Evolutionary conservation across 1,140 invertebrate genomes (phyloP), one percentile per base, ranked within the genome.

Genomic region (Magallana ariakensis): DNA sequence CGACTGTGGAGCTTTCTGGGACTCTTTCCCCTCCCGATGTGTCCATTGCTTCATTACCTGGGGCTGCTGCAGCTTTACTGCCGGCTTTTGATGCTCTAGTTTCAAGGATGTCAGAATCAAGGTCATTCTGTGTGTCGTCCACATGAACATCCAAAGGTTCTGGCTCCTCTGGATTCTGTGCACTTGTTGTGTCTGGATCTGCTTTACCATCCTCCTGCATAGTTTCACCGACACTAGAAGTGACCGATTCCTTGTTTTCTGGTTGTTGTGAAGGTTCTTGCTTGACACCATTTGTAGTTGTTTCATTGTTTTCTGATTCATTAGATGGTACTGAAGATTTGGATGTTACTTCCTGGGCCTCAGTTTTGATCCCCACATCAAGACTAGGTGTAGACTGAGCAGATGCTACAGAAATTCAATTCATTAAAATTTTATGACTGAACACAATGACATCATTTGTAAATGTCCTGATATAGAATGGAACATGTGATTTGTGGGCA

Each of bases 61-160:
- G 83, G 19, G 70, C 80, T 54, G 75, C 84, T 70, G 54, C 60
- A 57, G 85, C 60, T 54, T 75, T 84, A 58, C 26, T 57, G 53
- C 19, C 60, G 57, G 66, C 22, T 75, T 75, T 75, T 26, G 22
- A 26, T 13, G 66, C 8, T 75, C 33, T 75, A 75, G 19, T 87
- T 90, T 60, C 89, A 80, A 92, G 60, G 9, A 93, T 85, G 81
- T 94, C 93, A 81, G 90, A 90, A 87, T 94, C 94, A 0, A 94
- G 89, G 57, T 94, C 93, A 88, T 92, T 94, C 84, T 93, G 92
- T 10, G 92, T 93, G 84, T 94, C 94, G 88, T 94, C 94, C 46
- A 93, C 93, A 88, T 93, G 91, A 11, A 94, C 93, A 84, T 93
- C 93, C 60, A 94, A 89, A 9, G 94, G 94, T 53, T 92, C 91